Base-by-base conservation (phyloP, 1,140 invertebrate species). In the Atta colombica region DNA sequence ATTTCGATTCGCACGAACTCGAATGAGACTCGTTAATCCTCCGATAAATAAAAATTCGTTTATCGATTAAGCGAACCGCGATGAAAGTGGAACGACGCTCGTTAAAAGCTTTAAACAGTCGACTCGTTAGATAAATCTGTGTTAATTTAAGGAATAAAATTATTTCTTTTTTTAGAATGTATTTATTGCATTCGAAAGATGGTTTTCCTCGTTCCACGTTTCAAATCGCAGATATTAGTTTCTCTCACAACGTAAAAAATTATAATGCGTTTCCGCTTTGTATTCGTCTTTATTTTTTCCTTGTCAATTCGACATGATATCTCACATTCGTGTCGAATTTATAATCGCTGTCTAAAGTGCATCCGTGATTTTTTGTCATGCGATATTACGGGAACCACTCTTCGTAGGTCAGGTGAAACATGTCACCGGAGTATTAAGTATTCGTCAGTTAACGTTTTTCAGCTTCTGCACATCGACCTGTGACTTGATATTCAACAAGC, bases 31-130 rank as follows among this genome's bases (percentile, higher is more conserved):
- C 60, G 75, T 65, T 53, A 72, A 45, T 28, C 35, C 35, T 4
- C 25, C 84, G 49, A 86, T 84, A 78, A 89, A 89, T 81, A 91
- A 90, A 90, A 90, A 91, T 91, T 90, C 90, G 45, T 84, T 10
- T 45, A 85, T 58, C 74, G 80, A 87, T 87, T 84, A 84, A 45
- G 71, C 39, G 35, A 51, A 49, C 39, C 53, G 69, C 25, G 55
- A 4, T 6, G 5, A 14, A 74, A 49, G 69, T 51, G 18, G 25
- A 75, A 61, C 45, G 68, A 66, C 55, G 12, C 58, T 74, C 78
- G 66, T 72, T 71, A 60, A 45, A 28, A 84, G 58, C 69, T 61
- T 58, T 55, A 55, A 71, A 72, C 35, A 21, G 80, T 18, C 51
- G 51, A 55, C 77, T 80, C 25, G 63, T 53, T 18, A 49, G 28